Conservation (phyloP, 1,140 invertebrate species). For the Drosophila kanapiae region DNA sequence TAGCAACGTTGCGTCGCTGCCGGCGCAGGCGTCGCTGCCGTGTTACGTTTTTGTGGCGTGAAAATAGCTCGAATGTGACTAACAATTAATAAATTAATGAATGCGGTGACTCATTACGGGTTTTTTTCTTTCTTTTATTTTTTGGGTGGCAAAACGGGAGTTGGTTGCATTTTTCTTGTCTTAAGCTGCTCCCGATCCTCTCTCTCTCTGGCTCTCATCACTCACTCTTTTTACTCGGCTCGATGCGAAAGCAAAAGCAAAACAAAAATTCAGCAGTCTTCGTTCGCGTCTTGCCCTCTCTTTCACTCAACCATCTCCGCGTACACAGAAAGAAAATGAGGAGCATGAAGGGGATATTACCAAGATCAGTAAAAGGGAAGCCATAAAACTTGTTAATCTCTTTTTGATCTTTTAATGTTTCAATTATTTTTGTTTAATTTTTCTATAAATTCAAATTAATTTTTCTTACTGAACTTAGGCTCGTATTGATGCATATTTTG, state of each 20-base stretch:
- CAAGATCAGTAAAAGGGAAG: not conserved
- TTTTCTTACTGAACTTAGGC: not conserved
- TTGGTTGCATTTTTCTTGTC: slow-evolving; percentile 3
- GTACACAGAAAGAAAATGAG: slow-evolving; percentile 6
- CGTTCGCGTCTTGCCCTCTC: slow-evolving; percentile 27
- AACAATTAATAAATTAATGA: slow-evolving; percentile 77
- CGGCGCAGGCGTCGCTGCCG: slow-evolving; percentile 28
- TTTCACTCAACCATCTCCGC: not conserved
- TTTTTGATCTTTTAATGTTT: too few relatives aligned
- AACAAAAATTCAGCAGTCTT: slow-evolving; percentile 69
- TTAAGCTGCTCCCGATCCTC: slow-evolving; percentile 33
- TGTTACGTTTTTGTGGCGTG: slow-evolving; percentile 48
- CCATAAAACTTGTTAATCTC: too few relatives aligned
- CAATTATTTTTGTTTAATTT: too few relatives aligned
- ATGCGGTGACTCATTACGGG: slow-evolving; percentile 36
- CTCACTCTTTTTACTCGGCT: slow-evolving; percentile 69
- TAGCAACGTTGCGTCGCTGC: slow-evolving; percentile 29
- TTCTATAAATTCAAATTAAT: not conserved
- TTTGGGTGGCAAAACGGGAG: not conserved
- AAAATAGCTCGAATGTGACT: slow-evolving; percentile 73
- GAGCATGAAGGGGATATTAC: not conserved
- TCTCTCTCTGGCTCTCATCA: slow-evolving; percentile 8
- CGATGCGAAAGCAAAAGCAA: slow-evolving; percentile 79
- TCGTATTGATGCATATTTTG: not conserved
- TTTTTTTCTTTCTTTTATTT: not conserved